phyloP scores from a whole-genome alignment of 1,140 invertebrate species.

The Zaprionus inermis region DNA sequence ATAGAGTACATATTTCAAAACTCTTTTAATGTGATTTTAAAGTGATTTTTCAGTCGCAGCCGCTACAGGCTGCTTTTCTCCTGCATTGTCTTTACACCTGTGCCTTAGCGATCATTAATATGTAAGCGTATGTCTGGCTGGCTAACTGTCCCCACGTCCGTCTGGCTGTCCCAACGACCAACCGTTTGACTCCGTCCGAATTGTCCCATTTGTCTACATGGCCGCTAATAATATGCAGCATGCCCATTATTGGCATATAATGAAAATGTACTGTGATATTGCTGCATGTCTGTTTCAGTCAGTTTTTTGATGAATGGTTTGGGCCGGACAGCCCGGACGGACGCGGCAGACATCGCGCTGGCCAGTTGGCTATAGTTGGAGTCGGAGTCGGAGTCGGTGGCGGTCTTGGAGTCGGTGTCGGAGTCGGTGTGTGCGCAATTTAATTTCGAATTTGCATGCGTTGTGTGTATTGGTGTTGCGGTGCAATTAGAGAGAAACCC shows the following conservation, averaged over 20 bases:
- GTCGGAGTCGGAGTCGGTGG: neutral
- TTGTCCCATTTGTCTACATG: constrained; percentile 21
- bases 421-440: constrained; percentile 21
- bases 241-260: constrained; percentile 16
- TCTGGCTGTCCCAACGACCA: neutral
- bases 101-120: constrained; percentile 10
- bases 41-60: neutral
- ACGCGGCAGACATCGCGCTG: neutral
- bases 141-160: neutral
- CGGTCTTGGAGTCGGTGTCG: constrained; percentile 7
- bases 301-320: constrained; percentile 35
- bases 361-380: neutral
- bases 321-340: too few relatives aligned
- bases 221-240: constrained; percentile 29
- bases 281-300: constrained; percentile 27
- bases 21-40: neutral
- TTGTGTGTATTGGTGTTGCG: neutral
- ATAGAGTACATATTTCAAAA: neutral
- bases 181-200: neutral
- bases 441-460: constrained; percentile 32
- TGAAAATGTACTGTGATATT: constrained; percentile 39
- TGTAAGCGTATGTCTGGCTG: neutral
- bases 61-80: neutral
- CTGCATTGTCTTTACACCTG: constrained; percentile 20
- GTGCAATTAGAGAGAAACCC: constrained; percentile 30